These are phyloP conservation scores for Brachycybe producta DNA, from an alignment of 2,888 invertebrate species.

Conservation along the genomic window DNA sequence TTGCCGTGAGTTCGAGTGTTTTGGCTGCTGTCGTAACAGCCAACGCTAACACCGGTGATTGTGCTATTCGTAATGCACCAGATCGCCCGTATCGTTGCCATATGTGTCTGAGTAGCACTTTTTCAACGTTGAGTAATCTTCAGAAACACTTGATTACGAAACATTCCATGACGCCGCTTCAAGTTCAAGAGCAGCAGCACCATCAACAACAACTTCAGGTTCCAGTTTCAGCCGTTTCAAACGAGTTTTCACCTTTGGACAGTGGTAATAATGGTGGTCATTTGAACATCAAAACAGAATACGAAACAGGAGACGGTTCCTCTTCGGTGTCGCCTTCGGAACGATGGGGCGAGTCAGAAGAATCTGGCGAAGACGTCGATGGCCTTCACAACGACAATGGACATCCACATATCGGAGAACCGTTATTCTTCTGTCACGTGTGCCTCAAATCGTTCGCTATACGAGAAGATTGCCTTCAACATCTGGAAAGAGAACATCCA, in stretches of 20 bases:
- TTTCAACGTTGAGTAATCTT: constrained; percentile 62
- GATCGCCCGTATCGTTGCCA: constrained; percentile 67
- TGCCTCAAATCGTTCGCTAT: constrained; percentile 4
- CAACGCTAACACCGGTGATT: not conserved
- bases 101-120: constrained; percentile 67
- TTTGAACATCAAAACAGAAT: not conserved
- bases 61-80: constrained; percentile 47
- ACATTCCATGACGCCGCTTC: not conserved
- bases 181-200: not conserved
- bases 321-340: constrained; percentile 4
- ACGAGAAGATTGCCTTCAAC: constrained; percentile 7
- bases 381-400: not conserved
- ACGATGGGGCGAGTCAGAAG: constrained; percentile 13
- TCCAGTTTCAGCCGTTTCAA: not conserved
- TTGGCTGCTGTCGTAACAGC: not conserved
- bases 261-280: not conserved
- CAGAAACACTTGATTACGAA: constrained; percentile 51
- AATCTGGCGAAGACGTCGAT: constrained; percentile 10
- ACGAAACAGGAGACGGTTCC: not conserved
- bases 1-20: no score
- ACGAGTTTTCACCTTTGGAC: not conserved
- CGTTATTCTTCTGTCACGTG: constrained; percentile 5
- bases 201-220: not conserved
- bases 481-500: constrained; percentile 6
- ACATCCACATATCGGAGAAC: not conserved